A percentile compares a stretch with the other conserved stretches of the same genome.
Conservation (phyloP, 1,140 invertebrate genomes). For the Macrotrachela quadricornifera region DNA sequence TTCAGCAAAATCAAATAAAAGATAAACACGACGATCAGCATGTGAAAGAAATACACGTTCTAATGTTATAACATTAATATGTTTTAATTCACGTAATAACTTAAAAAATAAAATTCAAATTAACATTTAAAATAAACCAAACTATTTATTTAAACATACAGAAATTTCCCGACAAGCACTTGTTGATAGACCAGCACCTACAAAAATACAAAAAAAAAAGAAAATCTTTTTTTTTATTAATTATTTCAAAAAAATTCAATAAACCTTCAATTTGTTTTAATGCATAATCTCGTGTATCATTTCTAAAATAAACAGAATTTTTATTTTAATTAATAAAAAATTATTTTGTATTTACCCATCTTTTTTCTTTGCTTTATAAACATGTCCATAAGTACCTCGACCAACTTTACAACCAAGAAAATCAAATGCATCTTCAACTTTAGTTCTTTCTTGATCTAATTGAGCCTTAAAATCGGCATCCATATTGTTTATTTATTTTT, state of each 20-base stretch:
- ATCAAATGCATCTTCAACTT: conserved; percentile 95
- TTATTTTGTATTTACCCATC: conserved; percentile 36
- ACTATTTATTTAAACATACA: conserved; percentile 41
- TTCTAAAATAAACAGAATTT: conserved; percentile 20
- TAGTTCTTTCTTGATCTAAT: conserved; percentile 70
- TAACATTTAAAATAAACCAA: too few species aligned
- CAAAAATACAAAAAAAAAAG: too few species aligned
- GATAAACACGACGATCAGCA: conserved; percentile 85
- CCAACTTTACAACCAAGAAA: conserved; percentile 98
- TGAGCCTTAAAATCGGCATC: conserved; percentile 95
- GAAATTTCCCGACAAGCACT: conserved; percentile 97
- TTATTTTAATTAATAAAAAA: not conserved
- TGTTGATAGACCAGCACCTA: conserved; percentile 75
- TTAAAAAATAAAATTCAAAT: conserved; percentile 32
- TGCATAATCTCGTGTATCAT: conserved; percentile 66
- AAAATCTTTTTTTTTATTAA: too few species aligned
- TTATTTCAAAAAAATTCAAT: too few species aligned
- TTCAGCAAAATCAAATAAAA: conserved; percentile 96
- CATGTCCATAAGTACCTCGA: conserved; percentile 92
- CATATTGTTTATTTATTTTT: conserved; percentile 37
- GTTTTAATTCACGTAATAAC: conserved; percentile 87
- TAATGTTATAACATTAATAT: conserved; percentile 84
- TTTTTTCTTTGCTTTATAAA: conserved; percentile 79
- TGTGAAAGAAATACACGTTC: conserved; percentile 92
- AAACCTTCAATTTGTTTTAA: conserved; percentile 97